Evolutionary conservation across 2,113 vertebrate genomes (phyloP).

Genomic region (Brachyistius frenatus): DNA sequence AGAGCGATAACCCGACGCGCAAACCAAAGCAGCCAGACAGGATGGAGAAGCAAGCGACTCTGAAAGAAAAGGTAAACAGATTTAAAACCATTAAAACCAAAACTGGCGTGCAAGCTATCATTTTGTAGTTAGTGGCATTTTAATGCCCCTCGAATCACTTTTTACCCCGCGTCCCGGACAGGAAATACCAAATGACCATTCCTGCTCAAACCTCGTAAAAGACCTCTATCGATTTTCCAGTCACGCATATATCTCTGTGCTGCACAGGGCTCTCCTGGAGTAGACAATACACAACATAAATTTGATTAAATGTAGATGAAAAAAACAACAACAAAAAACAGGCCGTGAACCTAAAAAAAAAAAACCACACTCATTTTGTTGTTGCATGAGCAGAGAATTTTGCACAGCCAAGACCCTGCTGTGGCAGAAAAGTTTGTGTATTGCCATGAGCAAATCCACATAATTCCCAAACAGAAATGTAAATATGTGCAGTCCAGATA

Average conservation of each 20-base stretch:
- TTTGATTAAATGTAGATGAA: slow-evolving; percentile 19
- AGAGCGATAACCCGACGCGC: slow-evolving; percentile 73
- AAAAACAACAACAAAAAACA: neutral
- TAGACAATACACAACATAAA: neutral
- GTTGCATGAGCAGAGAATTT: slow-evolving; percentile 11
- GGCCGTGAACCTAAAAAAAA: neutral
- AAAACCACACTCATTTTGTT: slow-evolving; percentile 1
- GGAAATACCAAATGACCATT: slow-evolving; percentile 68
- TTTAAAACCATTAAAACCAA: too few species aligned
- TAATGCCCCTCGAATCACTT: neutral
- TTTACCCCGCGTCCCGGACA: slow-evolving; percentile 26
- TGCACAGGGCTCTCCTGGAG: slow-evolving; percentile 38
- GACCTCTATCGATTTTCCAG: slow-evolving; percentile 77
- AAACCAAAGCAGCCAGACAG: slow-evolving; percentile 72
- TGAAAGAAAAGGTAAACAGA: slow-evolving; percentile 84
- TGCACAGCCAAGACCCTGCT: neutral
- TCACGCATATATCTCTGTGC: slow-evolving; percentile 46
- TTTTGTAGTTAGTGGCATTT: slow-evolving; percentile 5
- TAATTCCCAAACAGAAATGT: neutral
- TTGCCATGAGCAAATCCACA: slow-evolving; percentile 18
- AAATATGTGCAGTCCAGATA: slow-evolving; percentile 16
- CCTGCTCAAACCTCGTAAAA: slow-evolving; percentile 68
- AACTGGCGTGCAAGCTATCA: neutral
- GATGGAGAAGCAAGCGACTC: slow-evolving; percentile 84
- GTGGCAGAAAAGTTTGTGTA: neutral